Percentiles rank a stretch among this genome's conserved stretches.
These are phyloP conservation scores for Distichodus sexfasciatus DNA, from an alignment of 2,797 vertebrate genomes.

Conservation along the genomic window DNA sequence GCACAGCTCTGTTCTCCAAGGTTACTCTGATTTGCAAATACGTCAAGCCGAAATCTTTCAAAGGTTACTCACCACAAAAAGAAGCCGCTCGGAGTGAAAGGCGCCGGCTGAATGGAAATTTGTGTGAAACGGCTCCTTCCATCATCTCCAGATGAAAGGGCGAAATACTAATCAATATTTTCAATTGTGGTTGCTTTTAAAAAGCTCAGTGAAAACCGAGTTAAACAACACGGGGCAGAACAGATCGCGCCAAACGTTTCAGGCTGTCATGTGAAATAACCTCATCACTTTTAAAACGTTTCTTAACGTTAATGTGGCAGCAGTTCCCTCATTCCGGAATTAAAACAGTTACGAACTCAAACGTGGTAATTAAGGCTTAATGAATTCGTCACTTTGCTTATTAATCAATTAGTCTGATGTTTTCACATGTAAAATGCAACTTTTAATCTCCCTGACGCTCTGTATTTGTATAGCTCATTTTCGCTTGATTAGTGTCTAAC, in stretches of 20 bases:
- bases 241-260: neutral
- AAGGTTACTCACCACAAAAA: constrained; percentile 7
- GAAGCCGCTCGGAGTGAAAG: neutral
- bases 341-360: neutral
- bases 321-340: neutral
- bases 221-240: neutral
- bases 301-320: too few relatives aligned
- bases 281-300: neutral
- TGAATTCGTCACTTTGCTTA: neutral
- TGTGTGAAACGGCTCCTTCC: constrained; percentile 11
- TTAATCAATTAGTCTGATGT: neutral
- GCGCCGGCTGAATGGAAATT: constrained; percentile 1
- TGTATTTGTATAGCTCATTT: neutral
- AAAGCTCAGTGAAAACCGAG: neutral
- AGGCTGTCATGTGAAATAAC: neutral
- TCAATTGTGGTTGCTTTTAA: neutral
- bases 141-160: constrained; percentile 5
- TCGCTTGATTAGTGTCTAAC: constrained; percentile 1
- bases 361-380: neutral
- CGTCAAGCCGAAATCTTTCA: constrained; percentile 18
- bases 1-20: constrained; percentile 10
- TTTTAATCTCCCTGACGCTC: neutral
- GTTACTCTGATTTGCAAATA: constrained; percentile 34
- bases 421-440: neutral
- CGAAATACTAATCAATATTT: constrained; percentile 15